Percentiles rank a stretch among this genome's conserved stretches.
These are phyloP conservation scores for Cryptoblepharus egeriae DNA, from an alignment of 2,797 vertebrate genomes.

Conservation along the genomic window DNA sequence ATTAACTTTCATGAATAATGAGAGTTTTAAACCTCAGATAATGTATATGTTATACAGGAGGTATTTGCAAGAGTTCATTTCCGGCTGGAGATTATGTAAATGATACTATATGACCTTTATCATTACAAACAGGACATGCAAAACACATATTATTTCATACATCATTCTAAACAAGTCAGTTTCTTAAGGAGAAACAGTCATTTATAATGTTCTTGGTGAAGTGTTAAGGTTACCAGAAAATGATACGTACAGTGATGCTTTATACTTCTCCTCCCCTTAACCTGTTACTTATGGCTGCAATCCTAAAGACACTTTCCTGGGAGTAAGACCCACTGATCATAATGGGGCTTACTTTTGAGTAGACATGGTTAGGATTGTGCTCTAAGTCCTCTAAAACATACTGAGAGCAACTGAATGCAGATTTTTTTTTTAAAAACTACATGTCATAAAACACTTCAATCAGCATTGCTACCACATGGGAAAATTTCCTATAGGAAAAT, in stretches of 20 bases:
- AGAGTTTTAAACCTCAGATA: constrained; percentile 84
- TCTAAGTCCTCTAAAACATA: constrained; percentile 43
- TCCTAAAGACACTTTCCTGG: no score
- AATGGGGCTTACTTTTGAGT: no score
- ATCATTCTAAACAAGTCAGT: constrained; percentile 88
- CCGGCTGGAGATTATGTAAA: constrained; percentile 90
- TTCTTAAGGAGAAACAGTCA: constrained; percentile 85
- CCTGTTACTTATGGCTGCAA: constrained; percentile 76
- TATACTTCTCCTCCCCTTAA: constrained; percentile 62
- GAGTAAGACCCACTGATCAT: no score
- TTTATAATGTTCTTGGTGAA: constrained; percentile 88
- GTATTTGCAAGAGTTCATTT: constrained; percentile 84
- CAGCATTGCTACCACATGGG: neutral
- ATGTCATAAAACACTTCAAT: neutral
- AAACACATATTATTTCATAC: constrained; percentile 91
- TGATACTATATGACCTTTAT: constrained; percentile 92
- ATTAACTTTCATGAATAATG: constrained; percentile 90
- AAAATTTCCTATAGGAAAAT: constrained; percentile 21
- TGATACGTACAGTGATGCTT: constrained; percentile 71
- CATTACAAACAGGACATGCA: constrained; percentile 86
- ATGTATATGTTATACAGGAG: constrained; percentile 82
- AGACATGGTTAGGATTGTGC: no score
- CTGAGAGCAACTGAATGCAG: constrained; percentile 35
- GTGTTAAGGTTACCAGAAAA: constrained; percentile 85
- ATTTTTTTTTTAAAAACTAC: constrained; percentile 15